A percentile compares a stretch with the other conserved stretches of the same genome.
These are phyloP conservation scores for Enteromius argenteus DNA, from an alignment of 2,797 vertebrate species.

Conservation along the genomic window DNA sequence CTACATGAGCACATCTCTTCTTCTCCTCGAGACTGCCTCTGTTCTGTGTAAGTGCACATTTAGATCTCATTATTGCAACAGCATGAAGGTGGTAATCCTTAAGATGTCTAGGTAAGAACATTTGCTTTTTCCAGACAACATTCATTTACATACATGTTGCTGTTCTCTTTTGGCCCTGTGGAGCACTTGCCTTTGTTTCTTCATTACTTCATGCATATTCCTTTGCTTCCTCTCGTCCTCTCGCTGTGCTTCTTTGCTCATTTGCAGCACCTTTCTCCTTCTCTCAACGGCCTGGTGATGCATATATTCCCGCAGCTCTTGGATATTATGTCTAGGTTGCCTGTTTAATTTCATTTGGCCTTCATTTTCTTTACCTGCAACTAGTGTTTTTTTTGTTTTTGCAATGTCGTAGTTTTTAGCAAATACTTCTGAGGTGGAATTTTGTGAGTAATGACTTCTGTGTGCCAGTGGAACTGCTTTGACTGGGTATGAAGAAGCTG, in stretches of 20 bases:
- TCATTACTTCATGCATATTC: slow-evolving; percentile 72
- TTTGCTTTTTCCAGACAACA: slow-evolving; percentile 15
- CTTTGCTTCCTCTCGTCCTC: slow-evolving; percentile 61
- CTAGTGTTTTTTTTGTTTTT: slow-evolving; percentile 41
- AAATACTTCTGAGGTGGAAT: background rate
- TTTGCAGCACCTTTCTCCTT: slow-evolving; percentile 60
- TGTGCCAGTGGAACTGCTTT: background rate
- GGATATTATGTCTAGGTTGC: slow-evolving; percentile 54
- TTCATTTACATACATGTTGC: slow-evolving; percentile 32
- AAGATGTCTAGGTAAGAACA: slow-evolving; percentile 8
- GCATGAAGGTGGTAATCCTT: background rate
- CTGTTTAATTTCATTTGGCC: background rate
- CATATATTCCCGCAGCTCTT: slow-evolving; percentile 72
- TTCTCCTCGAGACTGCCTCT: background rate
- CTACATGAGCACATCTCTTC: slow-evolving; percentile 6
- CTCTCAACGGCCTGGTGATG: slow-evolving; percentile 61
- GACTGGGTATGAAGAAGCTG: background rate
- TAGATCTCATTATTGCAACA: background rate
- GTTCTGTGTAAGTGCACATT: slow-evolving; percentile 34
- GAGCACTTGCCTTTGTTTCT: slow-evolving; percentile 73
- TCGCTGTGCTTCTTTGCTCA: slow-evolving; percentile 50
- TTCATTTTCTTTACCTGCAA: slow-evolving; percentile 8
- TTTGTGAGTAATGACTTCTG: slow-evolving; percentile 5
- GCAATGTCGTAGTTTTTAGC: background rate
- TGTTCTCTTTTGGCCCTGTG: slow-evolving; percentile 23